These are phyloP conservation scores for Charaxes varanes DNA, from an alignment of 1,140 invertebrate species.

Conservation along the genomic window DNA sequence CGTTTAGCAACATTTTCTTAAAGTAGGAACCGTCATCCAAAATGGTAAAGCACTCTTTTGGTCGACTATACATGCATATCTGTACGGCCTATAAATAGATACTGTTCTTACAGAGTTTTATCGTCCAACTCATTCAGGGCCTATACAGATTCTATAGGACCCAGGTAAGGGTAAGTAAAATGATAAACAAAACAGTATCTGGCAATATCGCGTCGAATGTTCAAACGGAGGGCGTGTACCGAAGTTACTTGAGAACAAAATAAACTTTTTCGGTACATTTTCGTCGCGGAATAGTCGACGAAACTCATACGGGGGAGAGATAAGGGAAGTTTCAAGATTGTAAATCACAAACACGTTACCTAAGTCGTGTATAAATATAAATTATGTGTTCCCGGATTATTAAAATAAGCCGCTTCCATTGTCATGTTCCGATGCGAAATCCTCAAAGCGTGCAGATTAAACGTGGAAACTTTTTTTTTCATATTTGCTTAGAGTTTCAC, in stretches of 20 bases:
- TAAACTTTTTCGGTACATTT: conserved; percentile 10
- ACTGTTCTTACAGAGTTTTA: no score
- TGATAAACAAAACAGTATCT: conserved; percentile 2
- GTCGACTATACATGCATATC: no score
- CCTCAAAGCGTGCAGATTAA: conserved; percentile 66
- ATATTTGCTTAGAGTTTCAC: conserved; percentile 70
- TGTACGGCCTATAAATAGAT: no score
- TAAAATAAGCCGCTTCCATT: conserved; percentile 47
- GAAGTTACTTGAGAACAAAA: conserved; percentile 14
- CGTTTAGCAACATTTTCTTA: no score
- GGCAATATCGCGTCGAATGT: conserved; percentile 6
- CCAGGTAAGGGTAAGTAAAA: no score
- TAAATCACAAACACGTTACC: conserved; percentile 16
- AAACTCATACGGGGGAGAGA: conserved; percentile 13
- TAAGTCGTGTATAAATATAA: conserved; percentile 46
- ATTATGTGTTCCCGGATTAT: conserved; percentile 49
- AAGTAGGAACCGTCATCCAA: no score
- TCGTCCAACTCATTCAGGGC: no score
- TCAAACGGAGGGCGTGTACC: conserved; percentile 4
- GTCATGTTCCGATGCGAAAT: conserved; percentile 64
- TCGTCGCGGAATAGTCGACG: background rate
- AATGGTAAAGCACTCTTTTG: no score
- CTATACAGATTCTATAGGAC: no score
- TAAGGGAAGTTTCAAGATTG: conserved; percentile 19
- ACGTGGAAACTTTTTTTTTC: conserved; percentile 67